Base-by-base conservation (phyloP, 1,140 invertebrate species). In the Lepidurus packardi region DNA sequence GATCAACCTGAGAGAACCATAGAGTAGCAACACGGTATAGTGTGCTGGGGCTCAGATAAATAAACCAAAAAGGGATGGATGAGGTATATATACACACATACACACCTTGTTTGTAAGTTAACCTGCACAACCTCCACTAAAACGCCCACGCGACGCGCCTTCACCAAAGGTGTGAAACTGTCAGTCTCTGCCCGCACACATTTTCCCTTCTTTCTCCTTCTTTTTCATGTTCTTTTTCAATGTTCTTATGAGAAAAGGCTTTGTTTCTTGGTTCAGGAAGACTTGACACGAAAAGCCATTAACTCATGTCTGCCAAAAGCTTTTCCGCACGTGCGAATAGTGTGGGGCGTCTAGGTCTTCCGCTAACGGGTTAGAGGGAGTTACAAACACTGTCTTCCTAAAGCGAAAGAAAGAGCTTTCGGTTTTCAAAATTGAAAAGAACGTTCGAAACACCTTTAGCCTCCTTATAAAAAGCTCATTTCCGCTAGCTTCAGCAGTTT, bases 271-370 rank as follows among this genome's bases (percentile, higher is more conserved):
- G 21, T 7, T 0, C 13, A 4, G 16, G 53, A 65, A 65, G 53
- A 65, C 47, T 65, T 13, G 6, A 65, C 34, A 34, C 34, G 53
- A 13, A 21, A 65, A 65, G 21, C 53, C 53, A 65, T 65, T n/a
- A 65, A 65, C 53, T 65, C 53, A n/a, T 65, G 53, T 65, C 53
- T 65, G 53, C 16, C 21, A 65, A 65, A 65, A 65, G 53, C 53
- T 16, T 65, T 65, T 65, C 21, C 53, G 53, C 53, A 65, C 53
- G 53, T 65, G 53, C 53, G 53, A 65, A 65, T 65, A 21, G 16
- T 21, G 16, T 65, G 16, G 53, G 53, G 53, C 53, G 53, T 65
- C 7, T 65, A 34, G 34, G 53, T 16, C 53, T 65, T 16, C 53
- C 21, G 53, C 21, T 65, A 65, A 65, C 53, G 53, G 53, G 53